Evolutionary conservation across 1,140 invertebrate genomes (phyloP), one percentile per base, ranked within the genome.

Genomic region (Platyscapa corneri): DNA sequence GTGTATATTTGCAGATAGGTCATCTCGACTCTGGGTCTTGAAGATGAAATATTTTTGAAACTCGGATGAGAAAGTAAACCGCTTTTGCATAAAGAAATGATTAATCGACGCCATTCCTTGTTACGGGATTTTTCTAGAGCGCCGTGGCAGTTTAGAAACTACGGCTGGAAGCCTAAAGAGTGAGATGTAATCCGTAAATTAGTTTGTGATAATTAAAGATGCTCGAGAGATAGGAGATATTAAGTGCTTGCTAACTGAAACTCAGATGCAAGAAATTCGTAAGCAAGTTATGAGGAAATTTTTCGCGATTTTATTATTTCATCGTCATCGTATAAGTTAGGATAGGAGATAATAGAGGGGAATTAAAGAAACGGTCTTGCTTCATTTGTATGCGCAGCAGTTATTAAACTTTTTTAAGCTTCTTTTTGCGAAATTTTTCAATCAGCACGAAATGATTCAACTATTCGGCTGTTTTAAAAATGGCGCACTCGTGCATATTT

Each of bases 401-500:
- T 70, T 70, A 20, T 37, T 34, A 20, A 70, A 70, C 32, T 70
- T 70, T 70, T 70, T 70, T 37, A 37, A 70, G n/a, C 37, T 70
- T 37, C 67, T 30, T 75, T 49, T 46, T 3, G 37, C 5, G 5
- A 75, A 75, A 75, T n/a, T 42, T 46, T 75, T 27, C 37, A 75
- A 16, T 46, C 27, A 34, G 20, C 23, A 5, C n/a, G 27, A 49
- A 75, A 75, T 49, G 39, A 75, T 20, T 70, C 30, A 18, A 70
- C 3, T 39, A 23, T 37, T 34, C 12, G 14, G 27, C 3, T 12
- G 42, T 32, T 3, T 16, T 67, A 16, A 3, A n/a, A 56, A 56
- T 56, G 53, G 53, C 53, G 8, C 12, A 67, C 7, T 34, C 67
- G 34, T 32, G 34, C 5, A 70, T 7, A 60, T 60, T 75, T 75